Base-by-base conservation (phyloP, 2,888 invertebrate species). In the Andrena fulva region DNA sequence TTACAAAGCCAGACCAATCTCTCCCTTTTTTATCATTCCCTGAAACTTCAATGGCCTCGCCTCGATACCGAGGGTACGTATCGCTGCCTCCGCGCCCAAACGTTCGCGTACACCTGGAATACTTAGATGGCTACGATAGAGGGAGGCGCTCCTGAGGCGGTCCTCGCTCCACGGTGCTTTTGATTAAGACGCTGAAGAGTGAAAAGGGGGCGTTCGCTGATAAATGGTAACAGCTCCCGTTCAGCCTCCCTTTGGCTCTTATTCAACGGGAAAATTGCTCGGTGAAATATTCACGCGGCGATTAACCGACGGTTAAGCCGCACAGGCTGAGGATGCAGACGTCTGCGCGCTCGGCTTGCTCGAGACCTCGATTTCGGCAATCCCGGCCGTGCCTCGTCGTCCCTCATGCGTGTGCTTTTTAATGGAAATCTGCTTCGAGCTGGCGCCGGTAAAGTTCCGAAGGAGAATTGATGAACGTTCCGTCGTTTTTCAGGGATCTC, bases 261-360 rank as follows among this genome's bases (percentile, higher is more conserved):
- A 82, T 83, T 89, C 85, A 78, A 42, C 54, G 64, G 72, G 87
- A 83, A 89, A 84, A 91, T 91, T 90, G 86, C 81, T 85, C 80
- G 86, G 87, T 92, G 85, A 91, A 92, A 91, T 91, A 92, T 92
- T 91, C 90, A 91, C 80, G 76, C 76, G 83, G 83, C 88, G 89
- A 91, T 91, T 91, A 91, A 86, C 86, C 85, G 87, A 71, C 82
- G 79, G 70, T 80, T 80, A 77, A 82, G 64, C 52, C 68, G 48
- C 73, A 54, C 35, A 63, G 20, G 74, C 33, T 72, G 70, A 74
- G 35, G 54, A 63, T n/a, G 60, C n/a, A 20, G 50, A 78, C 67
- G 80, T 78, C 72, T 75, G 63, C 69, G 31, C 48, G 60, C 33
- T 59, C n/a, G 29, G n/a, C 24, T 48, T 7, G 8, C 31, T 10